Evolutionary conservation across 2,113 vertebrate species (phyloP).

Genomic region (Murina feae): DNA sequence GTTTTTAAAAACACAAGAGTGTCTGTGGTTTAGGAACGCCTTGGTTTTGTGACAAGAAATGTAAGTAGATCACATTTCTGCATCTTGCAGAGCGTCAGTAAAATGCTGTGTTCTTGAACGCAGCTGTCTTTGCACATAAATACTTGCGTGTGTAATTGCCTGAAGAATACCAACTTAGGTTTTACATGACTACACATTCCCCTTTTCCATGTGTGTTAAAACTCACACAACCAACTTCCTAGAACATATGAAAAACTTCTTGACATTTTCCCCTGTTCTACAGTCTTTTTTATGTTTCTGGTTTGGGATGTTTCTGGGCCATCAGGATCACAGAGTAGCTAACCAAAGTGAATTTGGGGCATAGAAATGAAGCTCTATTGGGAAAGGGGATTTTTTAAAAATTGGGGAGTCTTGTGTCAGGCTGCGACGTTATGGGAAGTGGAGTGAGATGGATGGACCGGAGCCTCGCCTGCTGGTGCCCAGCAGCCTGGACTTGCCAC

Average conservation of each 20-base stretch:
- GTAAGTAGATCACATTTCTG: neutral
- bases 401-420: no score
- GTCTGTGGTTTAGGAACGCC: neutral
- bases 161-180: neutral
- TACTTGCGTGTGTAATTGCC: neutral
- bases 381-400: neutral
- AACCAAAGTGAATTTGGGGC: neutral
- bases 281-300: neutral
- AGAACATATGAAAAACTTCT: neutral
- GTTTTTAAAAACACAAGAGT: slow-evolving; percentile 26
- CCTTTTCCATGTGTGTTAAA: neutral
- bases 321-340: neutral
- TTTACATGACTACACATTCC: neutral
- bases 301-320: neutral
- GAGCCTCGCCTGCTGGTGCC: fast-evolving
- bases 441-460: neutral
- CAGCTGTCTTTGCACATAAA: neutral
- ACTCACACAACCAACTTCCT: neutral
- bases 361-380: neutral
- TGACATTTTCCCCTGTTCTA: neutral
- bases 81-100: neutral
- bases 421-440: fast-evolving
- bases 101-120: neutral
- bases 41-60: slow-evolving; percentile 11
- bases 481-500: neutral